These are phyloP conservation scores for Syrista parreyssii DNA, from an alignment of 2,888 invertebrate species.

Conservation along the genomic window DNA sequence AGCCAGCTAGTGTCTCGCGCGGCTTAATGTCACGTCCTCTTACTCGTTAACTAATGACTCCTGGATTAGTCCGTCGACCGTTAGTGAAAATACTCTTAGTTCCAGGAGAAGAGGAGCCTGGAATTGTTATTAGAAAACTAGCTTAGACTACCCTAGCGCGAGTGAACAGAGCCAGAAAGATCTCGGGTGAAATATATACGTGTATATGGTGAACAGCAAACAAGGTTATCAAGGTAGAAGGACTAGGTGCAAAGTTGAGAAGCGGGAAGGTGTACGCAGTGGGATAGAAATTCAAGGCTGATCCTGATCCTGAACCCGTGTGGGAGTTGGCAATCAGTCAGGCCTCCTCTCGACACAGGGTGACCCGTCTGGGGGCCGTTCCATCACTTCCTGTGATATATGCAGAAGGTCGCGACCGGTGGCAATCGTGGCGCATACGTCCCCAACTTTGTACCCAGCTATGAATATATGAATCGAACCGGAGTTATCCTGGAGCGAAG, in stretches of 20 bases:
- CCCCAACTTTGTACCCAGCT: constrained; percentile 36
- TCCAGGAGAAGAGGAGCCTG: neutral
- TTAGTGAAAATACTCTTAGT: neutral
- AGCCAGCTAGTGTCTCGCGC: neutral
- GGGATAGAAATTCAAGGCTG: neutral
- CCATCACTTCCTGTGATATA: constrained; percentile 64
- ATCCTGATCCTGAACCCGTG: constrained; percentile 18
- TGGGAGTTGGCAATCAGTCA: constrained; percentile 64
- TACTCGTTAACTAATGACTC: constrained; percentile 30
- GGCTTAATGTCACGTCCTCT: constrained; percentile 26
- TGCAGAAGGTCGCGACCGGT: constrained; percentile 61
- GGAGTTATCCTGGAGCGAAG: neutral
- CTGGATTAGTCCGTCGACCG: constrained; percentile 9
- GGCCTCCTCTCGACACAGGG: constrained; percentile 48
- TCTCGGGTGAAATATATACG: neutral
- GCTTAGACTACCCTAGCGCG: neutral
- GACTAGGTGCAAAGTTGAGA: neutral
- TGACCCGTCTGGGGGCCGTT: constrained; percentile 57
- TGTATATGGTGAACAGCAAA: neutral
- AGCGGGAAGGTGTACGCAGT: neutral
- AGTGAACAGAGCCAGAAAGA: neutral
- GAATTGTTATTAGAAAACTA: neutral
- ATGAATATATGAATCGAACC: constrained; percentile 64
- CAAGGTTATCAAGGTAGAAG: neutral
- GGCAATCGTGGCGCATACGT: constrained; percentile 56